These are phyloP conservation scores for Ophiothrix spiculata DNA, from an alignment of 35 echinoderm and acorn worm species.

Conservation along the genomic window DNA sequence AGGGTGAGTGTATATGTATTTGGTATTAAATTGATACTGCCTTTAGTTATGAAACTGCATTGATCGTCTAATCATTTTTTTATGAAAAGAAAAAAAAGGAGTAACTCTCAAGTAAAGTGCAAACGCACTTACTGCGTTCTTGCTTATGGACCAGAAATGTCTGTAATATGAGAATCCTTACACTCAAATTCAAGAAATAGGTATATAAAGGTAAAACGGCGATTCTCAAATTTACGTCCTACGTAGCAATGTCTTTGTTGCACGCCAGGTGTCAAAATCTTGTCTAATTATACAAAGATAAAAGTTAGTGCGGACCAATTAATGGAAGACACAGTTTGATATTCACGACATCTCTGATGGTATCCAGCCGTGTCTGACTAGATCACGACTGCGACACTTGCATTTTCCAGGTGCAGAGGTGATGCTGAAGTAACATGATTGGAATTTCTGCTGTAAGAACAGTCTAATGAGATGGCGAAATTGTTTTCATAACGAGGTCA, in stretches of 20 bases:
- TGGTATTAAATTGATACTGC: no score
- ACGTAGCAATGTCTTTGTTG: background rate
- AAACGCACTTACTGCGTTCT: no score
- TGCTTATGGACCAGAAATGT: no score
- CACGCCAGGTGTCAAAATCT: background rate
- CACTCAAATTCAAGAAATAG: background rate
- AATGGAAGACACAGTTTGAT: conserved; percentile 6
- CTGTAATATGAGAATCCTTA: background rate
- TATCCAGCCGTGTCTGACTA: background rate
- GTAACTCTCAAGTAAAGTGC: no score
- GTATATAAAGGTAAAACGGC: background rate
- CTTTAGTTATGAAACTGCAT: no score
- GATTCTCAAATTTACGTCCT: background rate
- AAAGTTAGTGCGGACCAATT: conserved; percentile 4
- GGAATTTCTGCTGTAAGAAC: background rate
- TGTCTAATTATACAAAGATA: conserved; percentile 10
- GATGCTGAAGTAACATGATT: background rate
- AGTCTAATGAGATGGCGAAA: no score
- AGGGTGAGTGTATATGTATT: no score
- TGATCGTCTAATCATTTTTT: no score
- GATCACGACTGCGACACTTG: background rate
- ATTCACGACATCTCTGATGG: no score
- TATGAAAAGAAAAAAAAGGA: no score
- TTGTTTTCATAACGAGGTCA: no score
- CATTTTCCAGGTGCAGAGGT: background rate